Evolutionary conservation across 1,140 invertebrate species (phyloP).

Genomic region (Drosophila biarmipes): DNA sequence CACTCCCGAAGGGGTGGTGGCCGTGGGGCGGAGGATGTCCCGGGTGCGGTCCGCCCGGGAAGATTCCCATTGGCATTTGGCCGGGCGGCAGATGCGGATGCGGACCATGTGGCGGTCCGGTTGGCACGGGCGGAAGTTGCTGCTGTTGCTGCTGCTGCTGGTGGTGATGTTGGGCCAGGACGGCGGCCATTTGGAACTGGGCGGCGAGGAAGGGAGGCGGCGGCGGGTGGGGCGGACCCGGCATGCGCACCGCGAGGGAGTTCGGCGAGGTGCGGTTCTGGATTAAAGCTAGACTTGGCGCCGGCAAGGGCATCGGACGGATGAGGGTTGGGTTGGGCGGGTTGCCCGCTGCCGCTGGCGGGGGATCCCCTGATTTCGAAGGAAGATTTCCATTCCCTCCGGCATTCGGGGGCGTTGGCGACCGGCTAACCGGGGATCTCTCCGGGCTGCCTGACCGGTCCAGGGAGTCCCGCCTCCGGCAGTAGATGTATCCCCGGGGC

Average conservation of each 20-base stretch:
- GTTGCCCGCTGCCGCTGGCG: slow-evolving; percentile 83
- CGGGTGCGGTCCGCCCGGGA: slow-evolving; percentile 78
- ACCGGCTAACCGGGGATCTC: slow-evolving; percentile 58
- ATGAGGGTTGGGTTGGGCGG: slow-evolving; percentile 80
- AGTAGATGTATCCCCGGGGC: slow-evolving; percentile 68
- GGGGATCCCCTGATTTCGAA: slow-evolving; percentile 61
- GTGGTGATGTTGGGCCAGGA: slow-evolving; percentile 85
- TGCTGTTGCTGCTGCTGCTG: slow-evolving; percentile 84
- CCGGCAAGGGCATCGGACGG: slow-evolving; percentile 81
- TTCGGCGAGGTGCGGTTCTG: slow-evolving; percentile 59
- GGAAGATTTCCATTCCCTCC: slow-evolving; percentile 13
- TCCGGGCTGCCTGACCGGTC: slow-evolving; percentile 83
- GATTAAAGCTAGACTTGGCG: slow-evolving; percentile 74
- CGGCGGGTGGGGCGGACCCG: slow-evolving; percentile 47
- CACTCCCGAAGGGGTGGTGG: slow-evolving; percentile 86
- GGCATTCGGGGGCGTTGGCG: slow-evolving; percentile 52
- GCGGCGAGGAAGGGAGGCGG: slow-evolving; percentile 89
- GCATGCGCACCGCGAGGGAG: slow-evolving; percentile 74
- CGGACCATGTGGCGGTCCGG: slow-evolving; percentile 68
- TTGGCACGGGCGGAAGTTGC: slow-evolving; percentile 77
- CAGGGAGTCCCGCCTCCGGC: slow-evolving; percentile 63
- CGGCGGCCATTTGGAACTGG: slow-evolving; percentile 89
- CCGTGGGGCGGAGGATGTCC: slow-evolving; percentile 84
- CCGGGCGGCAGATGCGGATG: slow-evolving; percentile 86
- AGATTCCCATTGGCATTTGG: slow-evolving; percentile 78